Conservation (phyloP, 2,888 invertebrate species). For the Macrosoma leucophasiata region DNA sequence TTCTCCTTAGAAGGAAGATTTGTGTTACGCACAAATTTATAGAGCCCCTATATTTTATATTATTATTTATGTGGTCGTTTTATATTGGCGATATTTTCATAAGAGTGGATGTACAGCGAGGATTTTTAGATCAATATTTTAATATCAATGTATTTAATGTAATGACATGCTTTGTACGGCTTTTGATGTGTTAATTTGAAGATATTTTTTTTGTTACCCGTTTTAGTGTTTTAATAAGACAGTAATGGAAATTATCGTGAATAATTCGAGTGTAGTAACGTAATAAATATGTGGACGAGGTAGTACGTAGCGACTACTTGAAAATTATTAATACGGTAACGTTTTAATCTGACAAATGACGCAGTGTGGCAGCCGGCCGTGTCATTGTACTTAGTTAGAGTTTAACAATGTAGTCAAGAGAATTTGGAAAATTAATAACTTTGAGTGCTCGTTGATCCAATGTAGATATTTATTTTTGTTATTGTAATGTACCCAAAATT, state of each 20-base stretch:
- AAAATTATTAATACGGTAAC: background rate
- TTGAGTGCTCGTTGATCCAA: conserved; percentile 69
- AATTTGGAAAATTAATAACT: conserved; percentile 55
- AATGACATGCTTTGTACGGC: conserved; percentile 40
- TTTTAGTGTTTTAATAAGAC: conserved; percentile 43
- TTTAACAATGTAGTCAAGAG: conserved; percentile 61
- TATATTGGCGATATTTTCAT: conserved; percentile 36
- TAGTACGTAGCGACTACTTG: conserved; percentile 28
- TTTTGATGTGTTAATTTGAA: conserved; percentile 53
- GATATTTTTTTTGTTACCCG: conserved; percentile 46
- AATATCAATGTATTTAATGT: conserved; percentile 32
- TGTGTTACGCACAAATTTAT: conserved; percentile 59
- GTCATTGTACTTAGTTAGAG: conserved; percentile 71
- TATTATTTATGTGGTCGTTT: conserved; percentile 20
- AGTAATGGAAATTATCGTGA: conserved; percentile 29
- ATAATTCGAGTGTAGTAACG: conserved; percentile 41
- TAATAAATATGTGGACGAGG: conserved; percentile 33
- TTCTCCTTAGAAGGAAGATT: conserved; percentile 43
- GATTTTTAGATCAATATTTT: conserved; percentile 34
- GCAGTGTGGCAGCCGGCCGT: conserved; percentile 35
- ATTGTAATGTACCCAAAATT: conserved; percentile 69
- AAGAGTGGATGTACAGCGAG: conserved; percentile 39
- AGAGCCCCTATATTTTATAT: conserved; percentile 31
- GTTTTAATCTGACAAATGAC: conserved; percentile 7
- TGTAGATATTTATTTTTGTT: conserved; percentile 77